Conservation (phyloP, 2,888 invertebrate species). For the Cinara cedri region DNA sequence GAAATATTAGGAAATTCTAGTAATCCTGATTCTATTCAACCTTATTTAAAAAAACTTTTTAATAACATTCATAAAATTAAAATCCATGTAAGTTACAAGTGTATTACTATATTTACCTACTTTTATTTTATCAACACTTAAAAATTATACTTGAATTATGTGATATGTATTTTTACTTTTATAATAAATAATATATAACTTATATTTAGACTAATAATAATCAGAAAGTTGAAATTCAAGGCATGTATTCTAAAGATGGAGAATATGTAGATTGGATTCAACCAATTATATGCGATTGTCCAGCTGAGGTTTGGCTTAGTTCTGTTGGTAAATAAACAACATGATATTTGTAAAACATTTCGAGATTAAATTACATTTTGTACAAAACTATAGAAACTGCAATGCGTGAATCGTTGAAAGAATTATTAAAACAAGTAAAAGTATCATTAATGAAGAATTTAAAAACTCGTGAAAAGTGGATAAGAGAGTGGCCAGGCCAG, state of each 20-base stretch:
- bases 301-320: constrained; percentile 48
- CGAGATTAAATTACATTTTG: constrained; percentile 14
- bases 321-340: constrained; percentile 51
- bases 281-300: constrained; percentile 13
- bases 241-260: constrained; percentile 35
- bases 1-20: constrained; percentile 71
- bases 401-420: constrained; percentile 65
- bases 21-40: constrained; percentile 81
- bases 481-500: constrained; percentile 85
- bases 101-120: no score
- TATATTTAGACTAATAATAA: constrained; percentile 29
- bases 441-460: constrained; percentile 76
- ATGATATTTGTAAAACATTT: constrained; percentile 33
- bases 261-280: constrained; percentile 38
- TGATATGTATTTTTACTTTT: not conserved
- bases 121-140: not conserved
- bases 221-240: constrained; percentile 40
- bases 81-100: constrained; percentile 62
- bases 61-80: constrained; percentile 80
- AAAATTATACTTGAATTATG: not conserved
- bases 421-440: constrained; percentile 69
- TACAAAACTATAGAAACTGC: constrained; percentile 61
- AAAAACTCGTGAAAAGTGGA: constrained; percentile 82
- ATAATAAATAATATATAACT: not conserved
- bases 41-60: constrained; percentile 86